Conservation (phyloP, 37 sponge, comb jelly and placozoan species). For the Agelas oroides region DNA sequence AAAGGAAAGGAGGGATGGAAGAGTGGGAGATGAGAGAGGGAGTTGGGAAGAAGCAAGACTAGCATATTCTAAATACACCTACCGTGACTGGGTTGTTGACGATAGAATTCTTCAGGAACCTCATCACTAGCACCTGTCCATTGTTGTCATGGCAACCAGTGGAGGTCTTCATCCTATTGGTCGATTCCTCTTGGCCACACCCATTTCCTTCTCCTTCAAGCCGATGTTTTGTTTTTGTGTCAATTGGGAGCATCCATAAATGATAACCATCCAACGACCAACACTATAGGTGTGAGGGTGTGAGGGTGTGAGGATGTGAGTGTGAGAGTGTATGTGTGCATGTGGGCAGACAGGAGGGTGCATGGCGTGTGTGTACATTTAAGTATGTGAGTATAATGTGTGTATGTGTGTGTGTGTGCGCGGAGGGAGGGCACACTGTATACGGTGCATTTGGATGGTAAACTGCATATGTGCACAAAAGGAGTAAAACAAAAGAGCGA, state of each 20-base stretch:
- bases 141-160: neutral
- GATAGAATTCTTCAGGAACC: slow-evolving; percentile 78
- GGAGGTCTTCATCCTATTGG: neutral
- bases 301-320: neutral
- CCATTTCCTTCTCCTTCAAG: slow-evolving; percentile 4
- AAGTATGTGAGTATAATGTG: too few species aligned
- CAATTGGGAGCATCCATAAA: slow-evolving; percentile 72
- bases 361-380: too few species aligned
- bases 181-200: neutral
- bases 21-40: too few species aligned
- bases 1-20: too few species aligned
- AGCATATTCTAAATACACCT: too few species aligned
- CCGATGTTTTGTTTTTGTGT: neutral
- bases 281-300: slow-evolving; percentile 32
- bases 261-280: slow-evolving; percentile 80
- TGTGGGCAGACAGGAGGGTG: slow-evolving; percentile 12
- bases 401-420: too few species aligned
- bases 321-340: slow-evolving; percentile 5
- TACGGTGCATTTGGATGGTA: too few species aligned
- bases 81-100: slow-evolving; percentile 79
- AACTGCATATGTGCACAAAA: too few species aligned
- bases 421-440: too few species aligned
- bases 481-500: too few species aligned
- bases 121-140: slow-evolving; percentile 55
- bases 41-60: too few species aligned